Base-by-base conservation (phyloP, 2,888 invertebrate genomes). In the Drosophila acutilabella region DNA sequence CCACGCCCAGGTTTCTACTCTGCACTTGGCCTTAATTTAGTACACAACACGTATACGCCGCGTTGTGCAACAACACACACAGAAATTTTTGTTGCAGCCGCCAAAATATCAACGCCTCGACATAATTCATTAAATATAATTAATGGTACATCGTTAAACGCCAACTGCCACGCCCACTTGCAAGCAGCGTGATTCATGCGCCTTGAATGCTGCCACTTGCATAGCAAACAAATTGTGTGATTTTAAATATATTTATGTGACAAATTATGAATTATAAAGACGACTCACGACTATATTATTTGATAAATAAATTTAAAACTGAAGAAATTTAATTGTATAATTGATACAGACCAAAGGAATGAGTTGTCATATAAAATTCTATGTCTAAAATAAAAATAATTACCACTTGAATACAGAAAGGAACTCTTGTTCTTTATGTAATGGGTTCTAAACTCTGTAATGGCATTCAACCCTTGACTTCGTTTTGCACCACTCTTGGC, bases 71-170 rank as follows among this genome's bases (percentile, higher is more conserved):
- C 30, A 30, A 30, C 20, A 20, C 18, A 36, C 13, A 36, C 13
- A 13, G 33, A 56, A 1, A 51, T 13, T 44, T 54, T 20, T 45
- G 38, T 11, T 52, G 69, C 62, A 64, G 67, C 74, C 48, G 38
- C 54, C 53, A 71, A 84, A 84, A 84, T 84, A 81, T 88, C 83
- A 83, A 74, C 83, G 60, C 82, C 61, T 44, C 67, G 85, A 61
- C 74, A 83, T 72, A 81, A 80, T 85, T 88, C 82, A 88, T 83
- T 85, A 85, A 85, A 71, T 88, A 74, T 83, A 82, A 83, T 83
- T 83, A 83, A 83, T 80, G 74, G 53, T 64, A 66, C 47, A 65
- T 68, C 73, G 74, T 74, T 78, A 64, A 45, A 40, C 26, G 30
- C 2, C 58, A 23, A 36, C 57, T 11, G 53, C 59, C 65, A 71